Evolutionary conservation across 2,113 vertebrate genomes (phyloP).

Genomic region (Syngnathus floridae): DNA sequence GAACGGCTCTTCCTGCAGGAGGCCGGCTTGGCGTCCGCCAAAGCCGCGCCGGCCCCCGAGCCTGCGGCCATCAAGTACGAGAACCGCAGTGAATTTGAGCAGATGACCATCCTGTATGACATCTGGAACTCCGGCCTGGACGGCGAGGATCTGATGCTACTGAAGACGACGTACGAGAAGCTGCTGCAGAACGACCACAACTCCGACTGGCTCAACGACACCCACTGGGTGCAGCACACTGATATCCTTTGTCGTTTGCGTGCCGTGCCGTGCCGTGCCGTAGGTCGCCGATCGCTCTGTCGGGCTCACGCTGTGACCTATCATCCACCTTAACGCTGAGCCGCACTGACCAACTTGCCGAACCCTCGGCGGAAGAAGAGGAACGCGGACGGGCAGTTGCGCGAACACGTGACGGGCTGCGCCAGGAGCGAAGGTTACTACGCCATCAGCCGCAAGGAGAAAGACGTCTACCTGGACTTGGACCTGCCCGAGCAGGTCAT

Average conservation of each 20-base stretch:
- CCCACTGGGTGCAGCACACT: constrained; percentile 89
- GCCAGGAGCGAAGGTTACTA: constrained; percentile 90
- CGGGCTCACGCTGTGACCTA: not conserved
- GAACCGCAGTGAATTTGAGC: constrained; percentile 85
- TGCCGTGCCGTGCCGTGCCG: not conserved
- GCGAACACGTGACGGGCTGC: constrained; percentile 83
- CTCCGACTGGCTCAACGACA: constrained; percentile 90
- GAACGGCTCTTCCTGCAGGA: constrained; percentile 75
- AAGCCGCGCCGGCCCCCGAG: constrained; percentile 38
- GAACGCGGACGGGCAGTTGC: constrained; percentile 69
- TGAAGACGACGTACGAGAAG: constrained; percentile 80
- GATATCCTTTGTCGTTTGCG: constrained; percentile 76
- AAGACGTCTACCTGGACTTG: constrained; percentile 85
- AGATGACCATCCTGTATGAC: constrained; percentile 94
- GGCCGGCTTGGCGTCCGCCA: constrained; percentile 50
- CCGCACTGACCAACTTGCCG: constrained; percentile 84
- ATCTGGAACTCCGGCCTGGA: constrained; percentile 90
- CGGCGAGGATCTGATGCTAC: constrained; percentile 77
- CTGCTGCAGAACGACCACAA: constrained; percentile 82
- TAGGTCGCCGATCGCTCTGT: not conserved
- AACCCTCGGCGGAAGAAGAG: constrained; percentile 81
- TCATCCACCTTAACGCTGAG: constrained; percentile 69
- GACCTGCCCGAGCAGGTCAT: constrained; percentile 76
- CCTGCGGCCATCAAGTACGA: constrained; percentile 53
- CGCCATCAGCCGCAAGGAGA: constrained; percentile 89